Base-by-base conservation (phyloP, 2,113 vertebrate species). In the Montifringilla adamsi region DNA sequence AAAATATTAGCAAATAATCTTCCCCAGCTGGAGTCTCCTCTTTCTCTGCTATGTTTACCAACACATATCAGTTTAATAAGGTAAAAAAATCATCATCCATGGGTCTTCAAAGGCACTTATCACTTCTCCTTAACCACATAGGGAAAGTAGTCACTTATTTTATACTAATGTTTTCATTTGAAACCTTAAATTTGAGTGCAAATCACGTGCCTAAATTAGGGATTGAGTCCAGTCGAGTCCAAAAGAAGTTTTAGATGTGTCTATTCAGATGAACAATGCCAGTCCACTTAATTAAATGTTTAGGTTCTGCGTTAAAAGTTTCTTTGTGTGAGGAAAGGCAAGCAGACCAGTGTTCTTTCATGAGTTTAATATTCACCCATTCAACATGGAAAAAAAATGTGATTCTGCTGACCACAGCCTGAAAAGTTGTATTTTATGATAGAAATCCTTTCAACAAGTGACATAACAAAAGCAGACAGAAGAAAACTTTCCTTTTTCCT, bases 11-110 rank as follows among this genome's bases (percentile, higher is more conserved):
- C 14, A 68, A 79, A 89, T 22, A 90, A 55, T 80, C 21, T 92
- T 74, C 41, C 27, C 35, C 79, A 84, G 41, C 19, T 90, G 47
- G 59, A 78, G 4, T 28, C 47, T 91, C 9, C 20, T 89, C 8
- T 76, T 39, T 83, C 41, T 41, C 22, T 47, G 5, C 24, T 79
- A 13, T 20, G 9, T 17, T 79, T 24, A 55, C 73, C 37, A 68
- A 41, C 1, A 1, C 0, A 0, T 58, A 37, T 41, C 28, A 35
- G 7, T 63, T 20, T 13, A 76, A 69, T 52, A 21, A 79, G 5
- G 24, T 26, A 84, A 75, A 67, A 37, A 41, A 63, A 50, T 47
- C 19, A 87, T 15, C 8, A 41, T 49, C 19, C 2, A 0, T 41
- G 13, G 2, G 6, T 68, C 37, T 76, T 83, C 62, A 75, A 75